Evolutionary conservation across 2,888 invertebrate species (phyloP), one percentile per base, ranked within the genome.

Genomic region (Andrena bicolor): DNA sequence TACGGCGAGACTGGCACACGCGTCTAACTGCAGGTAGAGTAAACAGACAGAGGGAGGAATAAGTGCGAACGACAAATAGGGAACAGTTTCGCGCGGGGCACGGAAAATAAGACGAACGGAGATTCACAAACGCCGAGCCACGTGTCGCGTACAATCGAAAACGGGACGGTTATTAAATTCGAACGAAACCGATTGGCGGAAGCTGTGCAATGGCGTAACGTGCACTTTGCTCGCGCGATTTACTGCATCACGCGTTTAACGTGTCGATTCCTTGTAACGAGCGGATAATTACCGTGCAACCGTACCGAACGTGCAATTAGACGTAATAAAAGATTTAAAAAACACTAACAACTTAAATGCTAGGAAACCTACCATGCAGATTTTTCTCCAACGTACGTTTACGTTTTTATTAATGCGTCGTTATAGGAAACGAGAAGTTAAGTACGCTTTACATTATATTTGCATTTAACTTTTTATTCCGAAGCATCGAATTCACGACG

Each of bases 241-340:
- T 51, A 56, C 58, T 20, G 41, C 20, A 41, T 5, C 35, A 30
- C 48, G 35, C 41, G 65, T 63, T 56, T 32, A 49, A 71, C 30
- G n/a, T 58, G 80, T 58, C 69, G 66, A 71, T 80, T 76, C 58
- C 66, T 80, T 75, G 60, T 66, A 66, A 66, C 70, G 30, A 56
- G 20, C 26, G 49, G 71, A 75, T 82, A 80, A 80, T 68, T 70
- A 63, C 75, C 56, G 30, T 16, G 49, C 61, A 61, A 68, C 7
- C 56, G 49, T 26, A 64, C n/a, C 56, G n/a, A 80, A 66, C 60
- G 49, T 61, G 30, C 41, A 76, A 82, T 80, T 71, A 80, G 23
- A 74, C 65, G 78, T 20, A 51, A 58, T 72, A 60, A 56, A 63
- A 61, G 51, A 28, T 32, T 35, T 41, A 41, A 26, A 63, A 8